Conservation (phyloP, 2,797 vertebrate genomes). For the Anableps anableps region DNA sequence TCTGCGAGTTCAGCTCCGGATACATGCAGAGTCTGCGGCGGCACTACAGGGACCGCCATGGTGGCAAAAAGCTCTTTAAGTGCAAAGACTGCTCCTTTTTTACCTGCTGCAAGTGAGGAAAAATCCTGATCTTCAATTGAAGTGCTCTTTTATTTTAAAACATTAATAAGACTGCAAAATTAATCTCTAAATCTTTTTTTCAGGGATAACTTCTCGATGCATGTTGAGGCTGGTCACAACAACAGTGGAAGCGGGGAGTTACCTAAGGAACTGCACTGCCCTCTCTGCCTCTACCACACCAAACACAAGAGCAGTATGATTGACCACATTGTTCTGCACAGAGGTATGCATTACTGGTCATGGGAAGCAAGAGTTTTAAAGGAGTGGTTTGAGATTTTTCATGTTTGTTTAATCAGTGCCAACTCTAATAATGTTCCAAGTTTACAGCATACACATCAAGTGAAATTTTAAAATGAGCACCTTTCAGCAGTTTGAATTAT, state of each 20-base stretch:
- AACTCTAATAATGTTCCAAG: not conserved
- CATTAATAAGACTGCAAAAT: not conserved
- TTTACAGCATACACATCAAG: not conserved
- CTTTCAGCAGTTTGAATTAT: not conserved
- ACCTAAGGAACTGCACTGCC: slow-evolving; percentile 95
- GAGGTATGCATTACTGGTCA: slow-evolving; percentile 80
- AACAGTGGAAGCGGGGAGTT: slow-evolving; percentile 85
- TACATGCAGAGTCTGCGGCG: slow-evolving; percentile 99
- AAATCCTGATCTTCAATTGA: not conserved
- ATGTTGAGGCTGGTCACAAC: slow-evolving; percentile 95
- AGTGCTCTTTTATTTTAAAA: not conserved
- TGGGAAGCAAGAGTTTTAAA: not conserved
- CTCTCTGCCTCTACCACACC: slow-evolving; percentile 98
- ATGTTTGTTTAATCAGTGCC: not conserved
- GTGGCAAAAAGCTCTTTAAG: slow-evolving; percentile 98
- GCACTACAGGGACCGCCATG: slow-evolving; percentile 97
- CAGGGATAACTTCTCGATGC: slow-evolving; percentile 96
- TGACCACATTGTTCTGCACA: slow-evolving; percentile 96
- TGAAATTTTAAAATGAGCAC: not conserved
- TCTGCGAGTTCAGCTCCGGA: slow-evolving; percentile 98
- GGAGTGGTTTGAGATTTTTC: not conserved
- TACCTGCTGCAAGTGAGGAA: slow-evolving; percentile 96
- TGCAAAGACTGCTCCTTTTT: slow-evolving; percentile 99
- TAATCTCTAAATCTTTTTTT: not conserved
- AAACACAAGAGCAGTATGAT: slow-evolving; percentile 99